Percentiles rank a stretch among this genome's conserved stretches.
These are phyloP conservation scores for Tangara arthus DNA, from an alignment of 2,797 vertebrate species.

Conservation along the genomic window DNA sequence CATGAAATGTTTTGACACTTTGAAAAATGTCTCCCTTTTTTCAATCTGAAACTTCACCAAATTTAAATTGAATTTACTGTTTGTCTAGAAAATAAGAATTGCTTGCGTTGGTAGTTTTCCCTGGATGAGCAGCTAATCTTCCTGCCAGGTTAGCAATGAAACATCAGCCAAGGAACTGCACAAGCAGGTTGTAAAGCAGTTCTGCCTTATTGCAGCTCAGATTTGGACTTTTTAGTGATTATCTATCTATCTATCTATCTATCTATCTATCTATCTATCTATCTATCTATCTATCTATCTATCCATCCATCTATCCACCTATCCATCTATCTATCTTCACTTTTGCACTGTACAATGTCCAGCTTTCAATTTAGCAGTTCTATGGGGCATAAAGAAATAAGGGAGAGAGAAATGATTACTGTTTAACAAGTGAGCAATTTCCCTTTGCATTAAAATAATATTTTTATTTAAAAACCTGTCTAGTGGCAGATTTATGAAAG, in stretches of 20 bases:
- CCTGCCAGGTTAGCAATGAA: not conserved
- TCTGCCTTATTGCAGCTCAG: not conserved
- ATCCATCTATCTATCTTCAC: not conserved
- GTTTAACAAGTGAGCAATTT: not conserved
- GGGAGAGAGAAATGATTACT: not conserved
- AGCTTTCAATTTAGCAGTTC: not conserved
- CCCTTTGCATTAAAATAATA: not conserved
- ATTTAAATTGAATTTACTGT: constrained; percentile 50
- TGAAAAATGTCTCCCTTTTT: constrained; percentile 27
- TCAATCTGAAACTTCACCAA: constrained; percentile 25
- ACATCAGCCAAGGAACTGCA: not conserved
- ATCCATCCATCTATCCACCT: too few species aligned
- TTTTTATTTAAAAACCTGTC: not conserved
- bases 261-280: not conserved
- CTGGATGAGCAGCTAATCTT: constrained; percentile 12
- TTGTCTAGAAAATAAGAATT: constrained; percentile 20
- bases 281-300: too few species aligned
- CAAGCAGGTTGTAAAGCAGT: not conserved
- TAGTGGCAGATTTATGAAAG: not conserved
- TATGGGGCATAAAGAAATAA: not conserved
- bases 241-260: not conserved
- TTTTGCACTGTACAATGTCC: not conserved
- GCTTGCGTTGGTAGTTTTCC: not conserved
- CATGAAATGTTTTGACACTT: constrained; percentile 52
- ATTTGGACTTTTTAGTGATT: not conserved